Conservation (phyloP, 2,888 invertebrate species). For the Eupithecia dodoneata region DNA sequence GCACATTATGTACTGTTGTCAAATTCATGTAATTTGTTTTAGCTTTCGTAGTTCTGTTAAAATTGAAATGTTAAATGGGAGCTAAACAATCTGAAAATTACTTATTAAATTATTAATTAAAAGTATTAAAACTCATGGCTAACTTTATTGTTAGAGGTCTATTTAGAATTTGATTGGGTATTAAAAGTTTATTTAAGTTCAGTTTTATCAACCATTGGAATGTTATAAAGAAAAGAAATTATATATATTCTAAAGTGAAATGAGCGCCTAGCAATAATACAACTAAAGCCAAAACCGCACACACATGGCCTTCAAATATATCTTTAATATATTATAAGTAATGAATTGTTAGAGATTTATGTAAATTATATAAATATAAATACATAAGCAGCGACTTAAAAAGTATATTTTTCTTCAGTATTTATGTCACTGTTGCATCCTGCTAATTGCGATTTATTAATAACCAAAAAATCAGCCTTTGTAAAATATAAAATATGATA, state of each 20-base stretch:
- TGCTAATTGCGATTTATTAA: constrained; percentile 19
- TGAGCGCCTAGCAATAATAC: constrained; percentile 22
- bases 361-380: constrained; percentile 18
- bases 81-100: neutral
- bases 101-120: neutral
- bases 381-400: constrained; percentile 20
- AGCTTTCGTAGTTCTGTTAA: neutral
- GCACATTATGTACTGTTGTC: constrained; percentile 3
- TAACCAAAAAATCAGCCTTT: constrained; percentile 36
- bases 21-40: neutral
- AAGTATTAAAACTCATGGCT: constrained; percentile 12
- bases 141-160: neutral
- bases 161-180: neutral
- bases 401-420: constrained; percentile 23
- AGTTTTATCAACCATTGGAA: neutral
- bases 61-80: neutral
- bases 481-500: constrained; percentile 37
- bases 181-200: neutral
- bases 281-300: constrained; percentile 24
- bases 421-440: constrained; percentile 19
- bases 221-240: neutral
- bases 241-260: neutral
- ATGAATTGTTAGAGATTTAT: constrained; percentile 26
- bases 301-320: constrained; percentile 38
- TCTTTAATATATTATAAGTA: constrained; percentile 19